Percentiles rank a stretch among this genome's conserved stretches.
Evolutionary conservation across 1,140 invertebrate species (phyloP).

Genomic region (Zeugodacus cucurbitae): DNA sequence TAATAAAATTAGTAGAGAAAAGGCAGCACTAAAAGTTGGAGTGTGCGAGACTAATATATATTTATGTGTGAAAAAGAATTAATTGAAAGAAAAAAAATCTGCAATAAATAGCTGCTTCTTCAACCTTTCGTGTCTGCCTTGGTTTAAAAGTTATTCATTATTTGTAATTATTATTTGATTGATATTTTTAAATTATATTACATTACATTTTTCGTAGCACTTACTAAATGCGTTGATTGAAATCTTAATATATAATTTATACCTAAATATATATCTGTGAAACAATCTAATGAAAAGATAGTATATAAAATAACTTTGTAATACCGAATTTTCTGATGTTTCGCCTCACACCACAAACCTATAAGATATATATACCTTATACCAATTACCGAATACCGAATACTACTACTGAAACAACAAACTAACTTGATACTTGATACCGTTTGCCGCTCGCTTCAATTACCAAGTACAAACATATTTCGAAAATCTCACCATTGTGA

Average conservation of each 20-base stretch:
- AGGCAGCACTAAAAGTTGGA: background rate
- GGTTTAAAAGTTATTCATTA: background rate
- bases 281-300: slow-evolving; percentile 36
- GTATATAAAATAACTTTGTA: slow-evolving; percentile 53
- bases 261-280: background rate
- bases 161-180: slow-evolving; percentile 18
- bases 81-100: background rate
- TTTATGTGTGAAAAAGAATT: background rate
- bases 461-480: background rate
- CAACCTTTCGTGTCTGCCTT: background rate
- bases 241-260: background rate
- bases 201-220: background rate
- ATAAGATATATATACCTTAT: background rate
- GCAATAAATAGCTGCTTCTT: background rate
- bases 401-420: background rate
- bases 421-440: slow-evolving; percentile 10
- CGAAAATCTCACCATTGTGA: background rate
- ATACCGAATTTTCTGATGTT: slow-evolving; percentile 67
- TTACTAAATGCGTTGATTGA: slow-evolving; percentile 28
- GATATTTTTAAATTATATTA: background rate
- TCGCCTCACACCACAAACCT: slow-evolving; percentile 63
- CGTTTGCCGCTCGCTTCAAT: background rate
- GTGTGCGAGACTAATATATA: background rate
- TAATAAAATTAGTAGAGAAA: background rate
- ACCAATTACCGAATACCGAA: background rate